phyloP scores from a whole-genome alignment of 2,888 invertebrate species.

The Amaurobius ferox region DNA sequence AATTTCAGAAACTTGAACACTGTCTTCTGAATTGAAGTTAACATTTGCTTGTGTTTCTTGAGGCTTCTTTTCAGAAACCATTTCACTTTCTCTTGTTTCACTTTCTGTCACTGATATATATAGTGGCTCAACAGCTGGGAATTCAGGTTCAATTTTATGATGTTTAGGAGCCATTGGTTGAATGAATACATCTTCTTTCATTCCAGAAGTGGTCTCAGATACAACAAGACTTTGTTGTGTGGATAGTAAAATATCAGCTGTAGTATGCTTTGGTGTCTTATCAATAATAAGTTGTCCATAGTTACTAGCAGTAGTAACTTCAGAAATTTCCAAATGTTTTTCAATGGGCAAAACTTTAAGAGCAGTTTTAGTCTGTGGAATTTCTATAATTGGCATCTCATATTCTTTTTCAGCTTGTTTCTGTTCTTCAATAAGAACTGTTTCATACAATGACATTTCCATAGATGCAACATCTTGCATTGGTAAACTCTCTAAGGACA shows the following conservation, averaged over 20 bases:
- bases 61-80: slow-evolving; percentile 64
- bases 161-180: slow-evolving; percentile 43
- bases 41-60: slow-evolving; percentile 44
- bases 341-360: slow-evolving; percentile 50
- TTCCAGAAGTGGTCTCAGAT: slow-evolving; percentile 63
- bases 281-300: slow-evolving; percentile 43
- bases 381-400: slow-evolving; percentile 36
- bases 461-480: slow-evolving; percentile 60
- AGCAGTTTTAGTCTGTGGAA: slow-evolving; percentile 63
- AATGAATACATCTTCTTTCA: slow-evolving; percentile 49
- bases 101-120: slow-evolving; percentile 64
- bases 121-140: slow-evolving; percentile 59
- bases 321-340: slow-evolving; percentile 69
- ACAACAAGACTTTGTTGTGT: slow-evolving; percentile 58
- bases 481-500: slow-evolving; percentile 43
- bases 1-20: slow-evolving; percentile 68
- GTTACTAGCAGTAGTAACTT: slow-evolving; percentile 60
- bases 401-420: slow-evolving; percentile 69
- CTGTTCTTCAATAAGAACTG: slow-evolving; percentile 68
- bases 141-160: slow-evolving; percentile 45
- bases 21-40: slow-evolving; percentile 54
- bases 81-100: slow-evolving; percentile 70
- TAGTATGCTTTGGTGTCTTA: slow-evolving; percentile 33
- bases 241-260: slow-evolving; percentile 36
- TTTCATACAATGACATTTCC: slow-evolving; percentile 64